These are phyloP conservation scores for Ricordea florida DNA, from an alignment of 92 coral and sea anemone genomes.

Conservation along the genomic window DNA sequence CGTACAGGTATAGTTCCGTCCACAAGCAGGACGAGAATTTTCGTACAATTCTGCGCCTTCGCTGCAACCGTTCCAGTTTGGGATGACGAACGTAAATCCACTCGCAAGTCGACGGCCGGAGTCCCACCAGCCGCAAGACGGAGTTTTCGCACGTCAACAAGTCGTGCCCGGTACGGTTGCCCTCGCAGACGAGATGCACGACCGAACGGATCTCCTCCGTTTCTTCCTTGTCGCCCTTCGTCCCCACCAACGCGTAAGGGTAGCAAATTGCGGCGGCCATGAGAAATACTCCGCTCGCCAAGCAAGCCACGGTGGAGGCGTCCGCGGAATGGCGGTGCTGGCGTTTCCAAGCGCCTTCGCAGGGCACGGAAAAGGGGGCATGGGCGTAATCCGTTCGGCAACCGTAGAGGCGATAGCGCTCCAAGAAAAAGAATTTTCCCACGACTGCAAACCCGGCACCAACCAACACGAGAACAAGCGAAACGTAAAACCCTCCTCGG, in stretches of 20 bases:
- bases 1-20: too few species aligned
- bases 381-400: background rate
- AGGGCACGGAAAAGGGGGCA: background rate
- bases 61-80: too few species aligned
- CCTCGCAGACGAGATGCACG: too few species aligned
- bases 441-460: background rate
- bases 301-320: background rate
- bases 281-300: background rate
- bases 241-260: background rate
- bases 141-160: too few species aligned
- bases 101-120: too few species aligned
- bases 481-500: background rate
- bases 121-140: too few species aligned
- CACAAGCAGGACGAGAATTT: too few species aligned
- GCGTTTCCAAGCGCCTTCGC: background rate
- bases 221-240: background rate
- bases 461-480: background rate
- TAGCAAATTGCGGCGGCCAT: background rate
- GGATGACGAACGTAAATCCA: too few species aligned
- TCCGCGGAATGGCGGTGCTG: background rate
- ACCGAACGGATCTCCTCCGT: background rate
- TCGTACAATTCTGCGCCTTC: too few species aligned
- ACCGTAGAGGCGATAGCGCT: background rate
- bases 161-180: too few species aligned
- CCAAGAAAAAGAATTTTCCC: conserved; percentile 1